A percentile compares a stretch with the other conserved stretches of the same genome.
Conservation (phyloP, 2,113 vertebrate genomes). For the Pluvialis apricaria region DNA sequence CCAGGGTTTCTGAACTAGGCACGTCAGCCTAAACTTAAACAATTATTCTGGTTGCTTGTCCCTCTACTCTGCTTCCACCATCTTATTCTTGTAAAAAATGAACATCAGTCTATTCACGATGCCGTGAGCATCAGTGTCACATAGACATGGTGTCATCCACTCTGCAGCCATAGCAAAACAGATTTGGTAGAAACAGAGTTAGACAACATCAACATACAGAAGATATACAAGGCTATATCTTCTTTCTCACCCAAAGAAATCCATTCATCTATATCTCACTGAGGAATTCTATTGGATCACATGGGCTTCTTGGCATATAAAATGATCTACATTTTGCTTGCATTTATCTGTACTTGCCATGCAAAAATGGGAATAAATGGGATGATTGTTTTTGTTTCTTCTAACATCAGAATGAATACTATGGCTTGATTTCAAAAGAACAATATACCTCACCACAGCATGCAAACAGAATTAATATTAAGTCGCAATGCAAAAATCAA, state of each 20-base stretch:
- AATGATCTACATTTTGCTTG: neutral
- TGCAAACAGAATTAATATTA: neutral
- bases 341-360: neutral
- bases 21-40: neutral
- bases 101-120: neutral
- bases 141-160: neutral
- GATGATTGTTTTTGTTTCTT: neutral
- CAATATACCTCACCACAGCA: neutral
- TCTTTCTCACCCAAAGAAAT: neutral
- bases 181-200: neutral
- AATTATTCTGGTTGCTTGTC: neutral
- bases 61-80: neutral
- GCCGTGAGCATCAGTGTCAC: neutral
- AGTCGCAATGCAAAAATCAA: neutral
- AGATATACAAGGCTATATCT: neutral
- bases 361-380: neutral
- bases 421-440: neutral
- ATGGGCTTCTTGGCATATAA: neutral
- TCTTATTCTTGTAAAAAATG: neutral
- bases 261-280: neutral
- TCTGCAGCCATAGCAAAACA: neutral
- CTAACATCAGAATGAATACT: neutral
- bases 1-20: neutral
- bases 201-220: neutral
- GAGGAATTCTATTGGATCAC: neutral